These are phyloP conservation scores for Poecilobothrus nobilitatus DNA, from an alignment of 2,888 invertebrate genomes.

Conservation along the genomic window DNA sequence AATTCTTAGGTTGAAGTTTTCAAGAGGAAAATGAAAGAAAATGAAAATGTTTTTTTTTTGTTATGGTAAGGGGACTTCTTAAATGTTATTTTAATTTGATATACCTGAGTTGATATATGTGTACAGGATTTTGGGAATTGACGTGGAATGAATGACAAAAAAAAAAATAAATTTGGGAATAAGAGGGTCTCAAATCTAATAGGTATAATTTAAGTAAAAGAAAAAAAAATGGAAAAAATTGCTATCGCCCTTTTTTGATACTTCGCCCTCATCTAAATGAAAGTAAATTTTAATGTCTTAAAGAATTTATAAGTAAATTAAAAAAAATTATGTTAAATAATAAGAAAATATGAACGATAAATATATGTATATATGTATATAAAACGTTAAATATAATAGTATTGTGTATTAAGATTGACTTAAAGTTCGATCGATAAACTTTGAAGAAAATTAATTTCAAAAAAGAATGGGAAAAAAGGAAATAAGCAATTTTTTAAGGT, in stretches of 20 bases:
- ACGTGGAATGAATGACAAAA: constrained; percentile 3
- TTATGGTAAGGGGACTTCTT: not conserved
- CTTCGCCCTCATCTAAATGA: not conserved
- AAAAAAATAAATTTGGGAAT: not conserved
- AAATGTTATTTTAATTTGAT: constrained; percentile 6
- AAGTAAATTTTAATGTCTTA: not conserved
- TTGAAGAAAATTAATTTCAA: not conserved
- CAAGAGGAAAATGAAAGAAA: no score
- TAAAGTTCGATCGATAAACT: not conserved
- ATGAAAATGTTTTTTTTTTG: not conserved
- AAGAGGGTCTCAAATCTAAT: no score
- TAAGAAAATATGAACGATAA: no score
- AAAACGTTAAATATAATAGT: no score
- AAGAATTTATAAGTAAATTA: constrained; percentile 4
- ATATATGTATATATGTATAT: no score
- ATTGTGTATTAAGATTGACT: no score
- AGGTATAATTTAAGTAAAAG: no score
- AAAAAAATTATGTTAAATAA: not conserved
- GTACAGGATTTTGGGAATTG: not conserved
- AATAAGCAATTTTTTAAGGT: no score
- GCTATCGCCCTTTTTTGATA: no score
- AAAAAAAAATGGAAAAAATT: no score
- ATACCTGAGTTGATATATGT: not conserved
- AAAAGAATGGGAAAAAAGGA: no score
- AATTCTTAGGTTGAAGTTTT: not conserved